Evolutionary conservation across 37 sponge, comb jelly and placozoan species (phyloP), one percentile per base, ranked within the genome.

Genomic region (Hexactinellida sp.): DNA sequence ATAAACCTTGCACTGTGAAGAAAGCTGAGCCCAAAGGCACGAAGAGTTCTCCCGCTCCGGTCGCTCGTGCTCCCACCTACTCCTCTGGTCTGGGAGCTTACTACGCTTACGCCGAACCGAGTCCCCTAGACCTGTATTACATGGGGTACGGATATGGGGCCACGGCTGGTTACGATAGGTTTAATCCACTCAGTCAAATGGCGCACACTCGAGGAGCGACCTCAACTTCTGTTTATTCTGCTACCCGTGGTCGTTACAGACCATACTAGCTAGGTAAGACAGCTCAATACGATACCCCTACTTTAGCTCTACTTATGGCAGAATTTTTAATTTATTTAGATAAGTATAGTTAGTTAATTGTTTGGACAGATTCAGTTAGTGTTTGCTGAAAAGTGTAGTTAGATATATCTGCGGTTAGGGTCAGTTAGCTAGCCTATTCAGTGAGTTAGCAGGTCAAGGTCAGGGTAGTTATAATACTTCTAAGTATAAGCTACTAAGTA

Each of bases 1-100:
- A n/a, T 28, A 63, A 63, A n/a, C 76, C 76, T 10, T 63, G 76
- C 76, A 63, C 76, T n/a, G 76, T 63, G 19, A 63, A 63, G 76
- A 63, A 63, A 63, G 76, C 76, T 3, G 76, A 63, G 30, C 76
- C 76, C 5, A 63, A 63, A n/a, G 21, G 21, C 13, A 25, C 76
- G 3, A 63, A 63, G 34, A n/a, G 21, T 63, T 25, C 21, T n/a
- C 32, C 21, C 3, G 30, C 76, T 28, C 76, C 25, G 19, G 34
- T 32, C 13, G 34, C 25, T 63, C 76, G 76, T 63, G 34, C 34
- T 25, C 5, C 76, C 1, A 63, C 25, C 5, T n/a, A 10, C 3
- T 41, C 5, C 47, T 7, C 76, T n/a, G 5, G 28, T 63, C 76
- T 63, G 13, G 30, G 76, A 1, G 28, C 21, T 5, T 63, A 63